phyloP scores from a whole-genome alignment of 2,797 vertebrate species.

The Labroides dimidiatus region DNA sequence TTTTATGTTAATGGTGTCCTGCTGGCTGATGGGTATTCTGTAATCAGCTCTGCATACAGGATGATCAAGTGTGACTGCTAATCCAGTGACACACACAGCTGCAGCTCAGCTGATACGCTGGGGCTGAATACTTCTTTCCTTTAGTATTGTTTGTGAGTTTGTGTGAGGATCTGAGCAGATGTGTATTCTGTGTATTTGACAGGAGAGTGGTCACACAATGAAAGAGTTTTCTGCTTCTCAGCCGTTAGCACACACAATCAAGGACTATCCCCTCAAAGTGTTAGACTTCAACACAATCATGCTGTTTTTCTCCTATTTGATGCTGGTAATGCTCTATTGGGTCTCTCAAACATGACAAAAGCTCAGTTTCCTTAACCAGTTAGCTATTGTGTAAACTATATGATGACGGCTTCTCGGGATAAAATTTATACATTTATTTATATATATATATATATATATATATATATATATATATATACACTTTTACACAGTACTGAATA shows the following conservation, averaged over 20 bases:
- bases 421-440: too few relatives aligned
- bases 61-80: constrained; percentile 70
- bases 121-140: constrained; percentile 6
- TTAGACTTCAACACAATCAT: too few relatives aligned
- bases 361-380: too few relatives aligned
- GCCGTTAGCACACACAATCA: neutral
- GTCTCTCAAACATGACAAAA: too few relatives aligned
- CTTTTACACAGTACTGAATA: too few relatives aligned
- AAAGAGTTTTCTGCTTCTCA: neutral
- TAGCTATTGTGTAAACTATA: too few relatives aligned
- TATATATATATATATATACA: too few relatives aligned
- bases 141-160: constrained; percentile 17
- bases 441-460: too few relatives aligned
- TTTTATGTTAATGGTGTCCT: constrained; percentile 64
- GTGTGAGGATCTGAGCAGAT: neutral
- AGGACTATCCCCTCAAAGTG: too few relatives aligned
- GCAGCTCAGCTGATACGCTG: constrained; percentile 55
- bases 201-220: neutral
- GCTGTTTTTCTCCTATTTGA: too few relatives aligned
- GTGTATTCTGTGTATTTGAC: constrained; percentile 1
- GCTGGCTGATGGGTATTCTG: constrained; percentile 61
- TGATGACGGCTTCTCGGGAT: too few relatives aligned
- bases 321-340: too few relatives aligned
- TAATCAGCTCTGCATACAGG: constrained; percentile 61
- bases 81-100: constrained; percentile 65